Evolutionary conservation across 2,113 vertebrate species (phyloP).

Genomic region (Sula dactylatra): DNA sequence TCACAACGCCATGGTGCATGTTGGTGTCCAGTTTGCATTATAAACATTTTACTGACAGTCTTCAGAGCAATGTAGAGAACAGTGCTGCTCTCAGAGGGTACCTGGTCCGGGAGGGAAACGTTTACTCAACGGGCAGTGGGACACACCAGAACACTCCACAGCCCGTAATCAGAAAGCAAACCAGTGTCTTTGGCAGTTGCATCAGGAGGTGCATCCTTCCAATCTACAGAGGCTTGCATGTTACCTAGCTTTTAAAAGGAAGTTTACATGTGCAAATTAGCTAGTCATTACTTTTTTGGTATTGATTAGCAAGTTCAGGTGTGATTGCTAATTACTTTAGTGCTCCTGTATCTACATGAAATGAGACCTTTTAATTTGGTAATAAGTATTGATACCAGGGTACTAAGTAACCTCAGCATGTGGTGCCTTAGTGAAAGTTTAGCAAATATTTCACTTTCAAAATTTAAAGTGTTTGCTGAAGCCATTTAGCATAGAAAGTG

Average conservation of each 20-base stretch:
- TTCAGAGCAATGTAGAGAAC: not conserved
- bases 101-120: not conserved
- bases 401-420: not conserved
- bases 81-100: not conserved
- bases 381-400: not conserved
- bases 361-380: not conserved
- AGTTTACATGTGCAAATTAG: conserved; percentile 25
- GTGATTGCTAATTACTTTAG: not conserved
- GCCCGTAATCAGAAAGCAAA: not conserved
- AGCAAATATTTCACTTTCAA: not conserved
- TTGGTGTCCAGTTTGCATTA: not conserved
- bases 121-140: not conserved
- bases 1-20: not conserved
- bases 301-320: conserved; percentile 22
- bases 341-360: not conserved
- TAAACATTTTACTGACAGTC: fast-evolving
- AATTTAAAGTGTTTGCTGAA: conserved; percentile 25
- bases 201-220: not conserved
- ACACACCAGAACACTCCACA: not conserved
- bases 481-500: not conserved
- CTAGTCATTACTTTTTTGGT: not conserved
- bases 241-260: not conserved
- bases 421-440: not conserved
- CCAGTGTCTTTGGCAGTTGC: not conserved
- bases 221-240: not conserved